These are phyloP conservation scores for Trachops cirrhosus DNA, from an alignment of 2,797 vertebrate genomes.

Conservation along the genomic window DNA sequence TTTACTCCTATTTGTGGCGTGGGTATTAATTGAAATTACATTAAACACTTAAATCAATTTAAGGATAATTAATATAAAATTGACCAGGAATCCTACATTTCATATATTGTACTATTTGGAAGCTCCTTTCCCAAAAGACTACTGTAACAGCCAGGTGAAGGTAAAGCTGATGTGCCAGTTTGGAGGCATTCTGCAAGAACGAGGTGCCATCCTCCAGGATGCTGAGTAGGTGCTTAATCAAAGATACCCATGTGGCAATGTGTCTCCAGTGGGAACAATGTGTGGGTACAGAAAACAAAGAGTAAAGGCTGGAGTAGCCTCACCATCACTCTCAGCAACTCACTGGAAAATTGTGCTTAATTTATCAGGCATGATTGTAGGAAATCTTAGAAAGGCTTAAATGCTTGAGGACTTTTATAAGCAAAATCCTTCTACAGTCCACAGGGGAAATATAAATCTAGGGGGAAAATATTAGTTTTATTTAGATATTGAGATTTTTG, in stretches of 20 bases:
- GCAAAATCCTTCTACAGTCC: neutral
- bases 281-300: neutral
- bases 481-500: neutral
- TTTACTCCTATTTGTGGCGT: neutral
- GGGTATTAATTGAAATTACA: neutral
- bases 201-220: neutral
- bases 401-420: neutral
- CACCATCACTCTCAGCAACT: neutral
- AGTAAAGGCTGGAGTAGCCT: neutral
- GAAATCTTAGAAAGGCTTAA: neutral
- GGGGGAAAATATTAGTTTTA: neutral
- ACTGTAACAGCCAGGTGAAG: neutral
- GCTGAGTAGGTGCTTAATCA: neutral
- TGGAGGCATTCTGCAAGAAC: neutral
- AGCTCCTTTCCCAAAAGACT: neutral
- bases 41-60: neutral
- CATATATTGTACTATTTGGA: neutral
- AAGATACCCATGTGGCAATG: no score
- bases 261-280: neutral
- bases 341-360: neutral
- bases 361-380: neutral
- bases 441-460: neutral
- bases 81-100: neutral
- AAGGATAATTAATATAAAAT: neutral
- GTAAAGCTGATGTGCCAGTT: neutral